Conservation (phyloP, 2,113 vertebrate genomes). For the Indri indri region DNA sequence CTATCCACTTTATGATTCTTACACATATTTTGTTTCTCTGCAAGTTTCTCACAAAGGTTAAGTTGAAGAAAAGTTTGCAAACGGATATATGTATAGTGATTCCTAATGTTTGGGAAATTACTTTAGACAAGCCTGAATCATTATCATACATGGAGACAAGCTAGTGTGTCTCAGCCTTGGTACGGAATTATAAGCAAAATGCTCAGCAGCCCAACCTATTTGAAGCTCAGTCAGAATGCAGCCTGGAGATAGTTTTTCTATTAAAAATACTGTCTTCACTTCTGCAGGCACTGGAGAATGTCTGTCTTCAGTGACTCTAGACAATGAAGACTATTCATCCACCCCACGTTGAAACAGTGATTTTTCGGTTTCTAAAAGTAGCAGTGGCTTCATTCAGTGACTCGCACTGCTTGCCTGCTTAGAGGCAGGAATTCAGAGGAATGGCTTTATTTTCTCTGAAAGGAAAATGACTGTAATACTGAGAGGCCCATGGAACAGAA, state of each 20-base stretch:
- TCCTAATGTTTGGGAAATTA: neutral
- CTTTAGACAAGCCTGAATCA: neutral
- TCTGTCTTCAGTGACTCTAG: neutral
- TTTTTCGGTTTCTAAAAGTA: neutral
- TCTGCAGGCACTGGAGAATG: neutral
- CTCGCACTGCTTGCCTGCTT: neutral
- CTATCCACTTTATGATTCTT: neutral
- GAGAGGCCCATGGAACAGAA: neutral
- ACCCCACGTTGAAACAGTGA: neutral
- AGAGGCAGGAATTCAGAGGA: neutral
- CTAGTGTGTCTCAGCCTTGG: neutral
- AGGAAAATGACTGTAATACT: neutral
- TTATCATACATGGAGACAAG: neutral
- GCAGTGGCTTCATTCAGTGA: neutral
- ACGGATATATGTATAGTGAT: neutral
- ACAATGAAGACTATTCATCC: neutral
- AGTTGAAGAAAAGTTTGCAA: neutral
- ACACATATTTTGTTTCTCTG: neutral
- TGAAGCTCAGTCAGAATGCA: neutral
- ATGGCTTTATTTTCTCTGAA: neutral
- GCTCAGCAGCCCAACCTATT: neutral
- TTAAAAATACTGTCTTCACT: neutral
- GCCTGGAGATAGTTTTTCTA: neutral
- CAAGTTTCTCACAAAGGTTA: neutral
- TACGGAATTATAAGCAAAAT: neutral